Conservation (phyloP, 1,140 invertebrate species). For the Drosophila rufa region DNA sequence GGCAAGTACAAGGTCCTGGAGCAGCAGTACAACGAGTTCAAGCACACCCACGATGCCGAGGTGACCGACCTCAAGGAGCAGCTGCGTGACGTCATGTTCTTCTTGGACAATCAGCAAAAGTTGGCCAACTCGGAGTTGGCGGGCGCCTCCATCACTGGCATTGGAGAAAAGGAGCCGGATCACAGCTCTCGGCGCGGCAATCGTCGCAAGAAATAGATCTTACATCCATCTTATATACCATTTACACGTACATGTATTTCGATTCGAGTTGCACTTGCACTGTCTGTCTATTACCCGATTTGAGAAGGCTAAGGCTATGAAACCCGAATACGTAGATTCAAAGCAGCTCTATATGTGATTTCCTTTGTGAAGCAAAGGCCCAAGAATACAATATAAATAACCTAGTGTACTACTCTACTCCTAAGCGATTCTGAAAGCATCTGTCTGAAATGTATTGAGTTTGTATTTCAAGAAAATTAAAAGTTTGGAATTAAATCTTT, state of each 20-base stretch:
- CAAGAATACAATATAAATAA: slow-evolving; percentile 34
- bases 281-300: slow-evolving; percentile 15
- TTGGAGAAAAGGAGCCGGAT: slow-evolving; percentile 82
- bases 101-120: slow-evolving; percentile 91
- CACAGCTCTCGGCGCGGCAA: slow-evolving; percentile 48
- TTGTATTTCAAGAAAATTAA: slow-evolving; percentile 34
- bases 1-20: slow-evolving; percentile 89
- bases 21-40: slow-evolving; percentile 88
- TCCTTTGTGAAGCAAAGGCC: slow-evolving; percentile 60
- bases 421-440: slow-evolving; percentile 7
- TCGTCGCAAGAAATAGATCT: slow-evolving; percentile 74
- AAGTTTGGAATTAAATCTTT: background rate
- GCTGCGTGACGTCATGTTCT: slow-evolving; percentile 98
- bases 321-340: slow-evolving; percentile 17
- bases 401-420: slow-evolving; percentile 22
- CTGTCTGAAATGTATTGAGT: slow-evolving; percentile 11
- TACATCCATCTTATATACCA: slow-evolving; percentile 3
- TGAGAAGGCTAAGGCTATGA: slow-evolving; percentile 6
- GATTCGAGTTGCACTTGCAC: slow-evolving; percentile 34
- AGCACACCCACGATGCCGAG: slow-evolving; percentile 92
- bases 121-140: slow-evolving; percentile 88
- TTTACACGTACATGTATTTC: slow-evolving; percentile 20
- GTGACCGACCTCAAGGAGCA: slow-evolving; percentile 95
- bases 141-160: slow-evolving; percentile 88
- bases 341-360: slow-evolving; percentile 68